Conservation (phyloP, 1,140 invertebrate genomes). For the Magallana ariakensis region DNA sequence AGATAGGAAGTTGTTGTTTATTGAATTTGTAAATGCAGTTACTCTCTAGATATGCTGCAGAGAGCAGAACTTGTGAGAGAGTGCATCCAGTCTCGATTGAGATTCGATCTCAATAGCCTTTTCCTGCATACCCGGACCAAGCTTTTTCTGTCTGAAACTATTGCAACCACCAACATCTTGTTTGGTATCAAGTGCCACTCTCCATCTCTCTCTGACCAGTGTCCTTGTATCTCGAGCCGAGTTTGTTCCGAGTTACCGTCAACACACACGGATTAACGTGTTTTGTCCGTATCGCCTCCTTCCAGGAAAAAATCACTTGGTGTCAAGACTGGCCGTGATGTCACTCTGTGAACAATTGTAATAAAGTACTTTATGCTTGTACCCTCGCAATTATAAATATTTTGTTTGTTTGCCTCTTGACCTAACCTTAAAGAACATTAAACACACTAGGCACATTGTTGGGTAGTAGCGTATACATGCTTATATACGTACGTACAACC, state of each 20-base stretch:
- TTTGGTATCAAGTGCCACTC: conserved; percentile 21
- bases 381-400: conserved; percentile 26
- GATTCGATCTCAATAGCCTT: not conserved
- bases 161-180: not conserved
- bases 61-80: not conserved
- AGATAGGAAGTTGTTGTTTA: conserved; percentile 28
- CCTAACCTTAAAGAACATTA: conserved; percentile 34
- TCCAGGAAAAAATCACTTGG: conserved; percentile 33
- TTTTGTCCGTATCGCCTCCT: not conserved
- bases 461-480: not conserved
- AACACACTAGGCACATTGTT: conserved; percentile 10
- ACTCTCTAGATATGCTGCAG: not conserved
- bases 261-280: not conserved
- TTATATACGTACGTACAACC: not conserved
- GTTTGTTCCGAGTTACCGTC: not conserved
- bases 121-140: conserved; percentile 4
- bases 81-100: not conserved
- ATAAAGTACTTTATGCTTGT: not conserved
- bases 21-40: not conserved
- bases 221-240: not conserved
- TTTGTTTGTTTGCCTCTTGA: conserved; percentile 32
- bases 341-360: not conserved
- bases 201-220: not conserved
- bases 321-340: not conserved
- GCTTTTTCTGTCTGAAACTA: conserved; percentile 8